phyloP scores from a whole-genome alignment of 2,888 invertebrate genomes.

The Sinodicranocentrus sp. region DNA sequence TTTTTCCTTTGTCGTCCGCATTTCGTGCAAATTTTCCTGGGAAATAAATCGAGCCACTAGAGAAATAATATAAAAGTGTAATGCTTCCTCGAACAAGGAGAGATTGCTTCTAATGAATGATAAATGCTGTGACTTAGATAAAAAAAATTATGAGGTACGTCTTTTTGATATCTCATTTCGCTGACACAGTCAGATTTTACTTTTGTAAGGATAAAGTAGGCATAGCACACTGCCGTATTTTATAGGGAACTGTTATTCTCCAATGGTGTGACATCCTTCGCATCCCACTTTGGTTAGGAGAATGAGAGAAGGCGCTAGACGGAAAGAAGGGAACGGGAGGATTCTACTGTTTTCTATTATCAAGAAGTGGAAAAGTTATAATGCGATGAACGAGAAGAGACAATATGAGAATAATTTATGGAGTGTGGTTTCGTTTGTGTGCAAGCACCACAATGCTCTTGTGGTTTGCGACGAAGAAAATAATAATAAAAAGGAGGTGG shows the following conservation, averaged over 20 bases:
- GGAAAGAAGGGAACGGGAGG: not conserved
- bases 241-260: too few species aligned
- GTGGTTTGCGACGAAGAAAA: too few species aligned
- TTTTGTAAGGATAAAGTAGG: too few species aligned
- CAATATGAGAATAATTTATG: slow-evolving; percentile 23
- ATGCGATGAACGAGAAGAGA: slow-evolving; percentile 17
- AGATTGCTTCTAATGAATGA: slow-evolving; percentile 40
- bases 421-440: slow-evolving; percentile 11
- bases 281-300: too few species aligned
- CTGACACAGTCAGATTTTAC: too few species aligned
- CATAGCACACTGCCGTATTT: too few species aligned
- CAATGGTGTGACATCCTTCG: not conserved
- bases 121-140: slow-evolving; percentile 27
- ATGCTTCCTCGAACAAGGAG: not conserved
- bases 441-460: not conserved
- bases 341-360: not conserved
- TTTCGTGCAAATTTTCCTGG: too few species aligned
- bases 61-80: slow-evolving; percentile 1
- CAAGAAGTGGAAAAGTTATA: not conserved
- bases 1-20: too few species aligned
- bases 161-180: slow-evolving; percentile 50
- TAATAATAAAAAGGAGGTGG: too few species aligned
- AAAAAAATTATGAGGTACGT: not conserved
- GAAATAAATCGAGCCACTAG: too few species aligned
- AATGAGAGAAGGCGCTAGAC: too few species aligned